phyloP scores from a whole-genome alignment of 1,140 invertebrate species.

The Adoxophyes honmai region DNA sequence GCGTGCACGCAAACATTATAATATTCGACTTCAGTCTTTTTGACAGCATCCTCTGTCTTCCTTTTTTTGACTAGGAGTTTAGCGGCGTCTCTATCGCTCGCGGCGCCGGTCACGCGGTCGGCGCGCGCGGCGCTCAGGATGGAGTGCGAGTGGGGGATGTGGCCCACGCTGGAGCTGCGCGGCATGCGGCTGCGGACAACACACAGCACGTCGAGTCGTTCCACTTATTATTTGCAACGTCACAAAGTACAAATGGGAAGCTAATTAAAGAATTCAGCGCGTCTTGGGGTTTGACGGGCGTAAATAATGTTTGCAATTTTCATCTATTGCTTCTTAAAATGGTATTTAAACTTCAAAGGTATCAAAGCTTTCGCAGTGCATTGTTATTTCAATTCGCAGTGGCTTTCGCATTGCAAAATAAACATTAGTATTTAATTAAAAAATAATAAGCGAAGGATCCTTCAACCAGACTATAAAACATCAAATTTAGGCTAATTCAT shows the following conservation, averaged over 20 bases:
- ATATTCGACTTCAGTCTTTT: conserved; percentile 95
- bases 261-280: too few relatives aligned
- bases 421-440: too few relatives aligned
- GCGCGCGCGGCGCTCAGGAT: conserved; percentile 62
- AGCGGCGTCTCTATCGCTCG: conserved; percentile 76
- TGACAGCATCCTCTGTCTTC: conserved; percentile 93
- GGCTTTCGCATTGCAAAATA: conserved; percentile 32
- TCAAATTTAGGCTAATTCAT: conserved; percentile 8
- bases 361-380: conserved; percentile 15
- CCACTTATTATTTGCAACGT: too few relatives aligned
- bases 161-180: conserved; percentile 66
- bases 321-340: too few relatives aligned
- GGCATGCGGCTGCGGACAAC: conserved; percentile 58
- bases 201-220: not conserved
- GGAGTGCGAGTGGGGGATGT: conserved; percentile 57
- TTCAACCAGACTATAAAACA: conserved; percentile 33
- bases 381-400: conserved; percentile 25
- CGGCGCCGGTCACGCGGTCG: conserved; percentile 40
- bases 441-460: conserved; percentile 60
- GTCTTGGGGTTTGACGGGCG: too few relatives aligned
- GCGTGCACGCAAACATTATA: conserved; percentile 93
- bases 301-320: too few relatives aligned
- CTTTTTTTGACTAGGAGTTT: conserved; percentile 92
- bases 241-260: too few relatives aligned
- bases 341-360: too few relatives aligned